Evolutionary conservation across 2,888 invertebrate species (phyloP).

Genomic region (Sympetrum striolatum): DNA sequence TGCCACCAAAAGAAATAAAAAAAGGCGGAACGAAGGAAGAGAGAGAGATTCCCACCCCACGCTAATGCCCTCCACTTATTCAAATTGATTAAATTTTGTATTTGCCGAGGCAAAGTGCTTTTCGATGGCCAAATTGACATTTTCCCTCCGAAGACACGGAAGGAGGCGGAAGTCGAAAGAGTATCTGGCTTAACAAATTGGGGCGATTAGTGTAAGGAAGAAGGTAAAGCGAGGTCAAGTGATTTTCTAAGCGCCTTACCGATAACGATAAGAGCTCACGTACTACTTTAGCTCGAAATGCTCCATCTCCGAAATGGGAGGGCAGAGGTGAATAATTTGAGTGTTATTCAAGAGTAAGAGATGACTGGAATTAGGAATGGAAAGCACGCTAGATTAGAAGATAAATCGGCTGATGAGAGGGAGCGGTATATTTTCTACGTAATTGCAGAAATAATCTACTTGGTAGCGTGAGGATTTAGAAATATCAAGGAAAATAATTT

Average conservation of each 20-base stretch:
- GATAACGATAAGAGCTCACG: not conserved
- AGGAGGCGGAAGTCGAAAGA: not conserved
- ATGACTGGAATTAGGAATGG: too few relatives aligned
- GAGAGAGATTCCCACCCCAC: not conserved
- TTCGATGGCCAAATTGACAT: not conserved
- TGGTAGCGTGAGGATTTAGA: too few relatives aligned
- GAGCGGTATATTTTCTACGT: too few relatives aligned
- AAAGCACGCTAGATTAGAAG: too few relatives aligned
- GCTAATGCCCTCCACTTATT: not conserved
- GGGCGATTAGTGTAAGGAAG: not conserved
- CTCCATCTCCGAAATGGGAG: not conserved
- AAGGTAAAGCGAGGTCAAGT: not conserved
- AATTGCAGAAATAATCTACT: too few relatives aligned
- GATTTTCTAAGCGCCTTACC: not conserved
- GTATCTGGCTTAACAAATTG: not conserved
- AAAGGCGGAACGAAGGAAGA: not conserved
- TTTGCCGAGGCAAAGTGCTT: conserved; percentile 7
- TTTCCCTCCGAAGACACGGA: not conserved
- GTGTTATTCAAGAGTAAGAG: too few relatives aligned
- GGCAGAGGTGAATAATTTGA: too few relatives aligned
- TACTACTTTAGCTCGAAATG: not conserved
- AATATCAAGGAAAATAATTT: too few relatives aligned
- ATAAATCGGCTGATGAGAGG: too few relatives aligned
- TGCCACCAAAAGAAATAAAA: not conserved
- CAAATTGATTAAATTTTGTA: conserved; percentile 34